phyloP scores from a whole-genome alignment of 2,797 vertebrate species.

The Iguana delicatissima region DNA sequence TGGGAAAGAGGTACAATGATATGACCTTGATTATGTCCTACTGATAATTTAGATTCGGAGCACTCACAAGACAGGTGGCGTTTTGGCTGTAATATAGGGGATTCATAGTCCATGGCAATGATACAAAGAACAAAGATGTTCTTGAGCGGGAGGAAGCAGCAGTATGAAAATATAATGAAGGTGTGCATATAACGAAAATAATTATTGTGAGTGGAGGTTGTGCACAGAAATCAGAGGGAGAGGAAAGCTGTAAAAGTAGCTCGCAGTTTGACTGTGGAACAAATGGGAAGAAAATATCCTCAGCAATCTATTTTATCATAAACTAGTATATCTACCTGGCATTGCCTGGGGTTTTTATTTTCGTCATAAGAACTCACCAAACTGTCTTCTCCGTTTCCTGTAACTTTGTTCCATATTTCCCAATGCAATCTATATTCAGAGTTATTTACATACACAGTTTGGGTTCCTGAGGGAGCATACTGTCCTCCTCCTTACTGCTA shows the following conservation, averaged over 20 bases:
- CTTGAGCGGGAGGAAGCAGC: neutral
- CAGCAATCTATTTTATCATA: neutral
- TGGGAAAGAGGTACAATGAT: neutral
- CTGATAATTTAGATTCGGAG: neutral
- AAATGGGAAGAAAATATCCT: neutral
- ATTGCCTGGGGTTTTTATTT: too few species aligned
- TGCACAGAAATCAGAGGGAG: neutral
- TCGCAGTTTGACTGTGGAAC: neutral
- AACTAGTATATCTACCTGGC: too few species aligned
- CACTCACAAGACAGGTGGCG: neutral
- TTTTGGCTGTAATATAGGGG: neutral
- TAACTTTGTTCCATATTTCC: too few species aligned
- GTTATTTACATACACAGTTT: too few species aligned
- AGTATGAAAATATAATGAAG: neutral
- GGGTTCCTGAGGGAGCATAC: too few species aligned
- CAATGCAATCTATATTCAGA: too few species aligned
- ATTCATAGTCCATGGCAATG: neutral
- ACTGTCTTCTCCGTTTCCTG: too few species aligned
- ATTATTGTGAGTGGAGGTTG: neutral
- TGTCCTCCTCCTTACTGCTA: too few species aligned
- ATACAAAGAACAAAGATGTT: neutral
- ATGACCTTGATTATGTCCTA: neutral
- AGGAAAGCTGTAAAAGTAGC: neutral
- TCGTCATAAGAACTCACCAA: too few species aligned
- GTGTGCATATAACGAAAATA: neutral